phyloP scores from a whole-genome alignment of 1,140 invertebrate genomes.

The Trichomalopsis sarcophagae region DNA sequence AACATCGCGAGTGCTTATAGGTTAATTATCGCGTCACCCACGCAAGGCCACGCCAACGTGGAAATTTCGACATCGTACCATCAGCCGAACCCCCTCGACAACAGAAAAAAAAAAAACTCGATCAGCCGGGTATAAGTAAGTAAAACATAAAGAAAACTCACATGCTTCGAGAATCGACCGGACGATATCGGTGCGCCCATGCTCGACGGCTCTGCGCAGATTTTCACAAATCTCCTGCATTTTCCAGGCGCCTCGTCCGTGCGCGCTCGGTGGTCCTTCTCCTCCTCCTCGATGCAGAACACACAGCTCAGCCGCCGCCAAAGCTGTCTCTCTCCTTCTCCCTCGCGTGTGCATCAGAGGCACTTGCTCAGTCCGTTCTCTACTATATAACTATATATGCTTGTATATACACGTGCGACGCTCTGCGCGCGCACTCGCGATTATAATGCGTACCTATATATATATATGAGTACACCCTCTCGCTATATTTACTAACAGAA shows the following conservation, averaged over 20 bases:
- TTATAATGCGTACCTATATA: too few species aligned
- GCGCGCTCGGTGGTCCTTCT: background rate
- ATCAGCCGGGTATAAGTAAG: too few species aligned
- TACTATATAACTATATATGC: too few species aligned
- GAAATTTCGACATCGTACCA: too few species aligned
- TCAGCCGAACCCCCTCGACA: too few species aligned
- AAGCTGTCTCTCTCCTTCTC: background rate
- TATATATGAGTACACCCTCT: too few species aligned
- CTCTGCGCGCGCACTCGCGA: too few species aligned
- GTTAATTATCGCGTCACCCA: background rate
- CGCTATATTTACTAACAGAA: background rate
- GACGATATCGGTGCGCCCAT: conserved; percentile 79
- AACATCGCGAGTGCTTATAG: too few species aligned
- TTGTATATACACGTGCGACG: too few species aligned
- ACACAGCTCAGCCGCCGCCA: background rate
- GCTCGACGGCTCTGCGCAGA: conserved; percentile 77
- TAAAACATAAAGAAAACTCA: conserved; percentile 65
- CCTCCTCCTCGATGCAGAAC: background rate
- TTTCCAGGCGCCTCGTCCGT: conserved; percentile 41
- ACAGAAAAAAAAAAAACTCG: too few species aligned
- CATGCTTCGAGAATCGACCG: conserved; percentile 78
- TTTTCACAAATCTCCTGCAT: conserved; percentile 75
- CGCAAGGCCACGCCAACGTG: too few species aligned
- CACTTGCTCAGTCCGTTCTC: too few species aligned
- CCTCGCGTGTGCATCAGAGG: background rate